A percentile compares a stretch with the other conserved stretches of the same genome.
These are phyloP conservation scores for Hippoglossus hippoglossus DNA, from an alignment of 2,797 vertebrate species.

Conservation along the genomic window DNA sequence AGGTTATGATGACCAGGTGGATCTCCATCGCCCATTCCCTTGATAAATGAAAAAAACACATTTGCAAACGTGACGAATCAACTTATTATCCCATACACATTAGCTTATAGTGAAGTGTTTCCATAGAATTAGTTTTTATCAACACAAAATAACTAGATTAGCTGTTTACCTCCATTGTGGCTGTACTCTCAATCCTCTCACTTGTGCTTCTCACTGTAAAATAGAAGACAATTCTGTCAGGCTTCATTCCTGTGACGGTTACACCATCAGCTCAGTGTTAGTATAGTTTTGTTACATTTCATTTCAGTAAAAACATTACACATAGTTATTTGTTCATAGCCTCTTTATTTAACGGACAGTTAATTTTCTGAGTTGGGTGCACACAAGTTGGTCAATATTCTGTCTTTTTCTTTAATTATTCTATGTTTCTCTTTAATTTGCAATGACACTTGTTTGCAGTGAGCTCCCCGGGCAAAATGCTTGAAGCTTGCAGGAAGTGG, in stretches of 20 bases:
- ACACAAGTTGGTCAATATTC: too few relatives aligned
- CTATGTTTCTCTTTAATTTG: too few relatives aligned
- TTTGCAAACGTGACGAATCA: not conserved
- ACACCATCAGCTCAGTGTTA: too few relatives aligned
- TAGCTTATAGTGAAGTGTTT: not conserved
- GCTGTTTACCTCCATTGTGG: conserved; percentile 18
- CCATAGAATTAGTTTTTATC: not conserved
- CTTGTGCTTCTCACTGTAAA: conserved; percentile 5
- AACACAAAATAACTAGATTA: not conserved
- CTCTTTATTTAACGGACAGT: too few relatives aligned
- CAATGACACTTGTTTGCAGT: too few relatives aligned
- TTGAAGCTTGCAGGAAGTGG: too few relatives aligned
- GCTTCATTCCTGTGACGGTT: not conserved
- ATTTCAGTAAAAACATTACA: too few relatives aligned
- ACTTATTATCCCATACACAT: not conserved
- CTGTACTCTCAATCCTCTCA: not conserved
- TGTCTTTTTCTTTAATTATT: too few relatives aligned
- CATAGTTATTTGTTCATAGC: too few relatives aligned
- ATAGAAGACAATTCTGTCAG: not conserved
- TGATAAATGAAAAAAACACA: not conserved
- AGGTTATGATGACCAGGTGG: not conserved
- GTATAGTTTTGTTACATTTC: too few relatives aligned
- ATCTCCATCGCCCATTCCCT: not conserved
- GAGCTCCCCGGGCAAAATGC: too few relatives aligned
- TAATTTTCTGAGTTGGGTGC: too few relatives aligned